Percentiles rank a stretch among this genome's conserved stretches.
Conservation (phyloP, 2,113 vertebrate genomes). For the Malurus melanocephalus region DNA sequence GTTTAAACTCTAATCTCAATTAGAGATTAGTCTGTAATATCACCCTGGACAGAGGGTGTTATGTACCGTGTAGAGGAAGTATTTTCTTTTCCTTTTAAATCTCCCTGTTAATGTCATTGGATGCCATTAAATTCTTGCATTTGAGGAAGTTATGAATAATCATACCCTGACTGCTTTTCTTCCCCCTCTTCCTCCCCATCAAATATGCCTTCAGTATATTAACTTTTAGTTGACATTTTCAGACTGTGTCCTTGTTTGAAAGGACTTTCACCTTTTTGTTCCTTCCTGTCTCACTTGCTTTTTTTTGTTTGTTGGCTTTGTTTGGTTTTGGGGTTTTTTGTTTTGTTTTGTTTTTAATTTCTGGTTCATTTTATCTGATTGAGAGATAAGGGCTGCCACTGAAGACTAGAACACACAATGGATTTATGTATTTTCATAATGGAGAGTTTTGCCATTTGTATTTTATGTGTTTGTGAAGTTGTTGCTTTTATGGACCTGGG, state of each 20-base stretch:
- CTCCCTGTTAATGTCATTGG: neutral
- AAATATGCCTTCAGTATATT: neutral
- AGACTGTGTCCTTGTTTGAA: neutral
- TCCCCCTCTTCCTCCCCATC: neutral
- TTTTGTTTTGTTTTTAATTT: neutral
- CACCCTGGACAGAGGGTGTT: neutral
- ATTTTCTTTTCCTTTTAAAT: neutral
- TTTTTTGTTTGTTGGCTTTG: neutral
- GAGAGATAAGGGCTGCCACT: neutral
- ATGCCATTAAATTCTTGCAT: neutral
- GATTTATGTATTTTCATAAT: neutral
- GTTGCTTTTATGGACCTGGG: neutral
- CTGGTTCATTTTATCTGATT: neutral
- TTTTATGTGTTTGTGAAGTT: neutral
- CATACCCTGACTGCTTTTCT: neutral
- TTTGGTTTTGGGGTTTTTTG: neutral
- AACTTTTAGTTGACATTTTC: neutral
- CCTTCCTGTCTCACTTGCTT: neutral
- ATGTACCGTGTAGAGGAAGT: neutral
- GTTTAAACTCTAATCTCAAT: neutral
- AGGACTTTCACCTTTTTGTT: neutral
- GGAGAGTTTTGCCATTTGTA: neutral
- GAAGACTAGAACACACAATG: neutral
- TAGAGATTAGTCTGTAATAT: neutral
- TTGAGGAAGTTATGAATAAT: neutral